Evolutionary conservation across 2,888 invertebrate genomes (phyloP).

Genomic region (Crepidodera aurea): DNA sequence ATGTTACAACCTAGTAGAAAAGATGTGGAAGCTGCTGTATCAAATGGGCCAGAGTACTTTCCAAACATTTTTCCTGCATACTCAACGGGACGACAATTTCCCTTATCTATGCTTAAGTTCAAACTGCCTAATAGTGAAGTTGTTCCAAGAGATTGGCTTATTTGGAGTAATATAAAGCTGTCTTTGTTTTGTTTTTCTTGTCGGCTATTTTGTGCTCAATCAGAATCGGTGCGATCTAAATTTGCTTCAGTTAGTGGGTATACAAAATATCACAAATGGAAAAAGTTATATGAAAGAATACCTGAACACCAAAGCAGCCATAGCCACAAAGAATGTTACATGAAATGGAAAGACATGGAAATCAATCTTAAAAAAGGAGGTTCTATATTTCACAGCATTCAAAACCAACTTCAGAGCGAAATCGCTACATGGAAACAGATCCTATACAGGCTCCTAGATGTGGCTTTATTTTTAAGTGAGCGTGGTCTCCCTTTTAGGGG

Average conservation of each 20-base stretch:
- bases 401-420: neutral
- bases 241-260: slow-evolving; percentile 18
- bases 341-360: too few relatives aligned
- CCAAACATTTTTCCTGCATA: slow-evolving; percentile 9
- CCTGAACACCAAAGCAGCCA: slow-evolving; percentile 4
- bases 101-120: slow-evolving; percentile 12
- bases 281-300: slow-evolving; percentile 9
- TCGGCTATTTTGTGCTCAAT: slow-evolving; percentile 14
- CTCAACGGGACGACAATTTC: slow-evolving; percentile 12
- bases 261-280: slow-evolving; percentile 9
- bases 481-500: slow-evolving; percentile 1
- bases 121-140: slow-evolving; percentile 7
- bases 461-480: slow-evolving; percentile 3
- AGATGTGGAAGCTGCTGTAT: slow-evolving; percentile 10
- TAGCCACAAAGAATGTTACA: neutral
- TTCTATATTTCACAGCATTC: neutral
- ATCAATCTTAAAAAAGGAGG: neutral
- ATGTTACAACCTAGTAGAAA: neutral
- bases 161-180: slow-evolving; percentile 14
- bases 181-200: slow-evolving; percentile 6
- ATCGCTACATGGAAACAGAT: neutral
- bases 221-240: slow-evolving; percentile 8
- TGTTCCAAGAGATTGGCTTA: slow-evolving; percentile 12
- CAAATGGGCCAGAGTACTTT: neutral
- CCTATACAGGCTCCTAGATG: neutral